These are phyloP conservation scores for Henricia sp. DNA, from an alignment of 53 echinoderm and acorn worm species.

Conservation along the genomic window DNA sequence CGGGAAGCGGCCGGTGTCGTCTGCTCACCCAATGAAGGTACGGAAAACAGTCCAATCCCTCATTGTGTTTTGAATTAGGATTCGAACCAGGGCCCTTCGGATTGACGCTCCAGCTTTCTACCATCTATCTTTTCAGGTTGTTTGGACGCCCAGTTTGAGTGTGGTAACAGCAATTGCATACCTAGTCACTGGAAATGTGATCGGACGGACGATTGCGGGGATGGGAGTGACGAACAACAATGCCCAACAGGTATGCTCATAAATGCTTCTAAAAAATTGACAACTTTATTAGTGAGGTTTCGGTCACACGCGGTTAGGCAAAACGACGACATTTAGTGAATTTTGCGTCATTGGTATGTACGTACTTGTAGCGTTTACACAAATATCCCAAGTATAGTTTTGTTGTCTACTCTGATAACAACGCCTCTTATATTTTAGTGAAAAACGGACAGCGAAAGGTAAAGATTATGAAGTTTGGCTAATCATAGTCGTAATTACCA, in stretches of 20 bases:
- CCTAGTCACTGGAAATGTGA: constrained; percentile 69
- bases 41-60: background rate
- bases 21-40: constrained; percentile 81
- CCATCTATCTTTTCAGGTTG: constrained; percentile 66
- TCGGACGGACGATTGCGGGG: constrained; percentile 76
- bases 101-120: background rate
- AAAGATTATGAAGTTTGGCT: no score
- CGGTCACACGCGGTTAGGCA: no score
- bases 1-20: constrained; percentile 88
- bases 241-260: constrained; percentile 53
- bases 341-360: no score
- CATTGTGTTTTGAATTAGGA: background rate
- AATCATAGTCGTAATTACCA: no score
- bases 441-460: no score
- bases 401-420: no score
- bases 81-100: background rate
- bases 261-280: no score
- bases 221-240: constrained; percentile 77
- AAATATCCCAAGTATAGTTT: no score
- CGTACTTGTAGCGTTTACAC: no score
- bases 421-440: no score
- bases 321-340: no score
- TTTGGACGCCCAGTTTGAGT: constrained; percentile 67
- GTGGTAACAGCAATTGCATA: constrained; percentile 75
- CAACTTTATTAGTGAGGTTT: no score